These are phyloP conservation scores for Gobius niger DNA, from an alignment of 2,113 vertebrate genomes.

Conservation along the genomic window DNA sequence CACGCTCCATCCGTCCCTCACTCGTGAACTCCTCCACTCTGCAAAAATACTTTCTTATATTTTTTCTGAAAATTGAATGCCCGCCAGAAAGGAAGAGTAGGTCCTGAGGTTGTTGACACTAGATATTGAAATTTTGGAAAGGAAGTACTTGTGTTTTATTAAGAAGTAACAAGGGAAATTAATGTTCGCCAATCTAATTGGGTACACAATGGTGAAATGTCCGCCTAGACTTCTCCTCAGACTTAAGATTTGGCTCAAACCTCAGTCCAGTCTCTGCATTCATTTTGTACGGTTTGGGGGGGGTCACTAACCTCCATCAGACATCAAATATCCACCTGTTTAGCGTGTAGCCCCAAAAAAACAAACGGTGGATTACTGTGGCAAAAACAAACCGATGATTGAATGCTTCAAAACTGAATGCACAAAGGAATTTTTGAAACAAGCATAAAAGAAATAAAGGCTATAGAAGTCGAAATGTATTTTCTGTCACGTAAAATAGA, in stretches of 20 bases:
- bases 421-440: not conserved
- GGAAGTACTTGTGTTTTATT: no score
- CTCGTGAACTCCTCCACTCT: no score
- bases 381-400: not conserved
- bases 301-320: not conserved
- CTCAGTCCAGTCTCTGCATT: not conserved
- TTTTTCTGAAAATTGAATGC: no score
- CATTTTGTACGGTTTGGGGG: not conserved
- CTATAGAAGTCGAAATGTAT: not conserved
- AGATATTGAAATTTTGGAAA: no score
- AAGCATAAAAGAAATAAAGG: constrained; percentile 13
- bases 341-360: not conserved
- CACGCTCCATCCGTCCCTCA: no score
- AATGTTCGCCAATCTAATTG: no score
- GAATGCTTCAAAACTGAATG: not conserved
- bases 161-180: no score
- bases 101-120: no score
- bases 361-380: not conserved
- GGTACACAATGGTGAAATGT: not conserved
- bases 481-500: constrained; percentile 18
- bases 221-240: not conserved
- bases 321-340: constrained; percentile 3
- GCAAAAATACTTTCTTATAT: no score
- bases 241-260: not conserved
- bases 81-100: no score